These are phyloP conservation scores for Alentia gelatinosa DNA, from an alignment of 2,888 invertebrate genomes.

Conservation along the genomic window DNA sequence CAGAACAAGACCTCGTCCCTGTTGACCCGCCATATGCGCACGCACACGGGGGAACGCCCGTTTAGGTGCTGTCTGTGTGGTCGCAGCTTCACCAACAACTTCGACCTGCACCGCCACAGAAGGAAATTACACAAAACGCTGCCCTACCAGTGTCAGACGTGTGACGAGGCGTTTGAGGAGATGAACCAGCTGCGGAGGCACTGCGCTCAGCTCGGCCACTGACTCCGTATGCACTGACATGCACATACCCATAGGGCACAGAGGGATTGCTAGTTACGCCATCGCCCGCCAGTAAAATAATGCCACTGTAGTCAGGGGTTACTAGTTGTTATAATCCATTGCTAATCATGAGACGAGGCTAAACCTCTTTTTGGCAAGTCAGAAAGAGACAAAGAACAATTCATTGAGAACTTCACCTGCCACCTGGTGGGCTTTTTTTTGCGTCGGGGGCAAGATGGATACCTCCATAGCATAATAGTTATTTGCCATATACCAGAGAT, in stretches of 20 bases:
- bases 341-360: too few species aligned
- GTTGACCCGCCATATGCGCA: neutral
- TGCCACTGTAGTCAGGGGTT: neutral
- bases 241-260: neutral
- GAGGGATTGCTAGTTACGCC: too few species aligned
- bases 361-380: too few species aligned
- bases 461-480: too few species aligned
- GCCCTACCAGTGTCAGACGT: constrained; percentile 34
- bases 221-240: neutral
- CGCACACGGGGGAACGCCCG: neutral
- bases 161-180: neutral
- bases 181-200: neutral
- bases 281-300: neutral
- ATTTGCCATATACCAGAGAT: too few species aligned
- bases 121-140: neutral
- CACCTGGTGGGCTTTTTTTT: too few species aligned
- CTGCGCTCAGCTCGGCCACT: neutral
- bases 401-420: too few species aligned
- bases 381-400: too few species aligned
- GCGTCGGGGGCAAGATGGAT: too few species aligned
- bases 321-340: too few species aligned
- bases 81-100: neutral
- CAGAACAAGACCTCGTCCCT: neutral
- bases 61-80: neutral
- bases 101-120: constrained; percentile 8